Conservation (phyloP, 2,888 invertebrate genomes). For the Thymelicus lineola region DNA sequence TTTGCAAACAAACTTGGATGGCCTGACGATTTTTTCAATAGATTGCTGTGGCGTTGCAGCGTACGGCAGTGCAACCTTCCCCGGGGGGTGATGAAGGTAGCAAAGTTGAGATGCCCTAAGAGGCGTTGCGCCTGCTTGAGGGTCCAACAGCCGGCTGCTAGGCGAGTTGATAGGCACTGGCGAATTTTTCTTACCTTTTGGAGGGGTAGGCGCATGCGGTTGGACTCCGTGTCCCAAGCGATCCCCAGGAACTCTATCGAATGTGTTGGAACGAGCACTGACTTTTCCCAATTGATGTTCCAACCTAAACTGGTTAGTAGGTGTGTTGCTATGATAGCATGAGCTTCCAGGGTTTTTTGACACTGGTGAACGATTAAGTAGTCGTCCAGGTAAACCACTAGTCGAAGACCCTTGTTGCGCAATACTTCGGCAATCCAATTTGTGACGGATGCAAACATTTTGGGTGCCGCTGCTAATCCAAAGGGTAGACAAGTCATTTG, state of each 20-base stretch:
- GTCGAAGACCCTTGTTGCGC: conserved; percentile 34
- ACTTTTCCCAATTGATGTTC: conserved; percentile 25
- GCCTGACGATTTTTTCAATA: background rate
- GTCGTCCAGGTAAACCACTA: conserved; percentile 41
- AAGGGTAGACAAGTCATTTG: conserved; percentile 45
- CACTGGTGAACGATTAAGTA: conserved; percentile 29
- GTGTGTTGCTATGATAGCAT: background rate
- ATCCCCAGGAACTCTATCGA: conserved; percentile 37
- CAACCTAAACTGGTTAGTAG: conserved; percentile 32
- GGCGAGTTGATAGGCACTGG: background rate
- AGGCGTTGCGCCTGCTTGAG: conserved; percentile 41
- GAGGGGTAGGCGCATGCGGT: conserved; percentile 32
- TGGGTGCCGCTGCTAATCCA: conserved; percentile 42
- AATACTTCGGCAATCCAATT: conserved; percentile 43
- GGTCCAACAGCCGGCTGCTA: conserved; percentile 28
- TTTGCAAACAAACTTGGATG: background rate
- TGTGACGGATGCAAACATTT: conserved; percentile 40
- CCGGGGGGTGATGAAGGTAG: conserved; percentile 42
- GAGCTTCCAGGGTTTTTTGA: background rate
- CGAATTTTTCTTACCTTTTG: conserved; percentile 23
- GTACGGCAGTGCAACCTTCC: conserved; percentile 41
- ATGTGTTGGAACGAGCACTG: conserved; percentile 20
- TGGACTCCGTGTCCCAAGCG: conserved; percentile 36
- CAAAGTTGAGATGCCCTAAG: conserved; percentile 43
- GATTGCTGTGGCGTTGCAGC: conserved; percentile 33